Evolutionary conservation across 2,888 invertebrate species (phyloP).

Genomic region (Mechanitis messenoides): DNA sequence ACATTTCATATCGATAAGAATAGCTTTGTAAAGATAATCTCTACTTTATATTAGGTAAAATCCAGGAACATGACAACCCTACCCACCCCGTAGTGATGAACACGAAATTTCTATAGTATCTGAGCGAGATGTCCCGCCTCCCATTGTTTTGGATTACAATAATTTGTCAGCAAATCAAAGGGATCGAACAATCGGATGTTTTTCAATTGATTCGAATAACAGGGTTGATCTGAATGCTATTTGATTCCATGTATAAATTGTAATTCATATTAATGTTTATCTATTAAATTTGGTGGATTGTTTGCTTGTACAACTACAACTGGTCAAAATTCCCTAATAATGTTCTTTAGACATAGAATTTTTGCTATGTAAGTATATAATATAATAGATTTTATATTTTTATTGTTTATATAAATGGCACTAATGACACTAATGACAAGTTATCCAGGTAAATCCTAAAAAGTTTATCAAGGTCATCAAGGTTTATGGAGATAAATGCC

Average conservation of each 20-base stretch:
- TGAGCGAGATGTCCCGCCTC: constrained; percentile 49
- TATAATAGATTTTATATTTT: too few species aligned
- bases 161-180: constrained; percentile 72
- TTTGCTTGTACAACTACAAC: constrained; percentile 12
- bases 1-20: too few species aligned
- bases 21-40: background rate
- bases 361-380: too few species aligned
- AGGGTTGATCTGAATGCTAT: constrained; percentile 19
- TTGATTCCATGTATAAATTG: constrained; percentile 10
- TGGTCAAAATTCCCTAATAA: too few species aligned
- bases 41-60: background rate
- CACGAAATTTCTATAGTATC: constrained; percentile 24
- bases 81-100: constrained; percentile 5
- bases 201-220: constrained; percentile 50
- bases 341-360: too few species aligned
- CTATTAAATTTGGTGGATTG: constrained; percentile 12
- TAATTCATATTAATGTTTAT: background rate
- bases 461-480: too few species aligned
- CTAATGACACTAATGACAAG: too few species aligned
- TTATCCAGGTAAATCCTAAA: too few species aligned
- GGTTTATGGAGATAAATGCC: too few species aligned
- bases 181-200: constrained; percentile 66
- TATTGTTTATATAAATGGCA: too few species aligned
- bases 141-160: constrained; percentile 73
- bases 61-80: constrained; percentile 2